Percentiles rank a stretch among this genome's conserved stretches.
Conservation (phyloP, 2,888 invertebrate genomes). For the Mongoloraphidia duomilia region DNA sequence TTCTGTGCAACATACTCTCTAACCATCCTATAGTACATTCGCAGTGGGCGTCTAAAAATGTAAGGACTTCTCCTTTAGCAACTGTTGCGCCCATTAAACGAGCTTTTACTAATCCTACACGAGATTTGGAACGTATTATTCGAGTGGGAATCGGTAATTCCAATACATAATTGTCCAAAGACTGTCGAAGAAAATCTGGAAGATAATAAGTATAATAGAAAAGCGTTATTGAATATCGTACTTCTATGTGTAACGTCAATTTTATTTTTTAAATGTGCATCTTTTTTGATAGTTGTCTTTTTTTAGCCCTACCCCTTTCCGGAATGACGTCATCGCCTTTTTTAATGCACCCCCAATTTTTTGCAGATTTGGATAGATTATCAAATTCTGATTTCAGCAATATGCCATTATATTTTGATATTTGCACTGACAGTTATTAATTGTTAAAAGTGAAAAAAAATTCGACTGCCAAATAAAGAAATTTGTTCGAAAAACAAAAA, state of each 20-base stretch:
- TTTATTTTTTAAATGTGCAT: too few species aligned
- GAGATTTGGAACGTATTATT: constrained; percentile 46
- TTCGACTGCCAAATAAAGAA: too few species aligned
- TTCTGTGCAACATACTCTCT: constrained; percentile 38
- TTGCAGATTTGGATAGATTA: too few species aligned
- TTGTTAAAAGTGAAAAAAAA: background rate
- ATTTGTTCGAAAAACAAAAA: too few species aligned
- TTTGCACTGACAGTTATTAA: too few species aligned
- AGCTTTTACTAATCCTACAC: constrained; percentile 71
- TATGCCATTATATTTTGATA: background rate
- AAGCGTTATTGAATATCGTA: too few species aligned
- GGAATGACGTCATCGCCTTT: too few species aligned
- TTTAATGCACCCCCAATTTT: too few species aligned
- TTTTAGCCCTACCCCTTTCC: too few species aligned
- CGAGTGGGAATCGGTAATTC: constrained; percentile 45
- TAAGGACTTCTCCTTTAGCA: constrained; percentile 62
- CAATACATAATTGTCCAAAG: constrained; percentile 52
- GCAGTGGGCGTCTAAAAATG: constrained; percentile 89
- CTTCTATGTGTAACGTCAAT: background rate
- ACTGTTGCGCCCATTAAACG: constrained; percentile 60
- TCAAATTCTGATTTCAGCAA: too few species aligned
- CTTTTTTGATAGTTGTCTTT: too few species aligned
- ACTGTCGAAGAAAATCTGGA: constrained; percentile 43
- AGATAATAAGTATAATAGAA: constrained; percentile 8
- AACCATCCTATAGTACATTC: constrained; percentile 70